These are phyloP conservation scores for Arctocebus calabarensis DNA, from an alignment of 2,797 vertebrate genomes.

Conservation along the genomic window DNA sequence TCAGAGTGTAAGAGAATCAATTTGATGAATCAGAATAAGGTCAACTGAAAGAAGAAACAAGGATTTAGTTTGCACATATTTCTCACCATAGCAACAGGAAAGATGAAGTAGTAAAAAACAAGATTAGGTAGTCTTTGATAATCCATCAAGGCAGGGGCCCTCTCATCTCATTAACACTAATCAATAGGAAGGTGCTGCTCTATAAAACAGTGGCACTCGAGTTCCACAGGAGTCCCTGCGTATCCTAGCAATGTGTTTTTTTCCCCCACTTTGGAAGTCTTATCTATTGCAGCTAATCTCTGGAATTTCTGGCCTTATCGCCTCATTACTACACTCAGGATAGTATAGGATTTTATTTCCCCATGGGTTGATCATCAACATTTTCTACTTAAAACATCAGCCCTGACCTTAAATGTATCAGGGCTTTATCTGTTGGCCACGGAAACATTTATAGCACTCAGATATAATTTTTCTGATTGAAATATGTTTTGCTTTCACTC, in stretches of 20 bases:
- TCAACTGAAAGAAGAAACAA: constrained; percentile 79
- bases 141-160: constrained; percentile 69
- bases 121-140: constrained; percentile 79
- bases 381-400: constrained; percentile 61
- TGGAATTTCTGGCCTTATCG: constrained; percentile 83
- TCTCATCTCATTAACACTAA: constrained; percentile 76
- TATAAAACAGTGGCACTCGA: constrained; percentile 74
- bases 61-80: constrained; percentile 68
- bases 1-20: constrained; percentile 82
- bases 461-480: constrained; percentile 76
- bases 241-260: constrained; percentile 79
- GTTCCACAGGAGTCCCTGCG: constrained; percentile 50
- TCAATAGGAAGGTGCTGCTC: constrained; percentile 78
- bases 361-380: neutral
- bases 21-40: constrained; percentile 81
- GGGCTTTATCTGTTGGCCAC: constrained; percentile 53
- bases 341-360: constrained; percentile 61
- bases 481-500: constrained; percentile 70
- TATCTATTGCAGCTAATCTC: constrained; percentile 81
- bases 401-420: constrained; percentile 64
- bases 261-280: constrained; percentile 46
- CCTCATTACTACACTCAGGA: constrained; percentile 54
- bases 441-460: constrained; percentile 69
- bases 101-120: constrained; percentile 67
- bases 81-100: constrained; percentile 73